Evolutionary conservation across 53 echinoderm and acorn worm genomes (phyloP), one percentile per base, ranked within the genome.

Genomic region (Luidia sarsii): DNA sequence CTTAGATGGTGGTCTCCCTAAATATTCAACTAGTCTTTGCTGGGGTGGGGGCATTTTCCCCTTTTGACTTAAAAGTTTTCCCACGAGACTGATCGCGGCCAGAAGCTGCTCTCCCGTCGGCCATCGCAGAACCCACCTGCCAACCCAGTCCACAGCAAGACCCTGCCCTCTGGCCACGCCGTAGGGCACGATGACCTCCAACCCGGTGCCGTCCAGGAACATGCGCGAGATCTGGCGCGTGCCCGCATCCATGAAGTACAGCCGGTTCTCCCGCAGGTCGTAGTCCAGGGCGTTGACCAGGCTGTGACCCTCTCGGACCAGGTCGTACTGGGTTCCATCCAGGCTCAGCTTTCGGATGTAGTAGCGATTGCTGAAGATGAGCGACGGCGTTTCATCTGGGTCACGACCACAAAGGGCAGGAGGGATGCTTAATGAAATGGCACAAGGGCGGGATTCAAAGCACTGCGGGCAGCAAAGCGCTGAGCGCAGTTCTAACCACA

Each of bases 81-180:
- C n/a, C n/a, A n/a, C n/a, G n/a, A n/a, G n/a, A n/a, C n/a, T n/a
- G n/a, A n/a, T n/a, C n/a, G n/a, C n/a, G n/a, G n/a, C n/a, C n/a
- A n/a, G n/a, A n/a, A n/a, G n/a, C n/a, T n/a, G n/a, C n/a, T n/a
- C n/a, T n/a, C n/a, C n/a, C n/a, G n/a, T n/a, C n/a, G n/a, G n/a
- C n/a, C n/a, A n/a, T n/a, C n/a, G n/a, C n/a, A n/a, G n/a, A n/a
- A n/a, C n/a, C n/a, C n/a, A 95, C 97, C 97, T 96, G 69, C 88
- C 93, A 75, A 96, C 93, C 97, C 97, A 96, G 67, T 96, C 97
- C 10, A 93, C 72, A 14, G 92, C 88, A 1, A 96, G 43, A 3
- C 97, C 97, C 72, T 96, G 91, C 7, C 82, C 91, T 11, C 82
- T 80, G 5, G 39, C 32, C 14, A 96, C 64, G 39, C 67, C 71